phyloP scores from a whole-genome alignment of 2,113 vertebrate genomes.

The Athene noctua region DNA sequence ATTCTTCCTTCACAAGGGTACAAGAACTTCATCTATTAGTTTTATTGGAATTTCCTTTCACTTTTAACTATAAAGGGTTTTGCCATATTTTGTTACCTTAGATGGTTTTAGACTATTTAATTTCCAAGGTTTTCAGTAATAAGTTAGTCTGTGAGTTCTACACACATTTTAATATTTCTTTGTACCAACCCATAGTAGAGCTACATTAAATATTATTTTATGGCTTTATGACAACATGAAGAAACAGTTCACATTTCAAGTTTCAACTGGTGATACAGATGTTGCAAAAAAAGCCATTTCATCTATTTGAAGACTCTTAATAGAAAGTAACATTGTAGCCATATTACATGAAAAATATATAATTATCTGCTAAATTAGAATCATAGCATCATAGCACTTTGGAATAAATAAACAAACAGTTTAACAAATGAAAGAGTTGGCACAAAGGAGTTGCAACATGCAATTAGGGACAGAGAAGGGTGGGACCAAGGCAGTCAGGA shows the following conservation, averaged over 20 bases:
- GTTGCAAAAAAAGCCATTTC: neutral
- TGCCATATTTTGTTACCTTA: neutral
- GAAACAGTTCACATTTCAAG: neutral
- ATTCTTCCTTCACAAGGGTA: neutral
- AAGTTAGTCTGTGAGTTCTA: neutral
- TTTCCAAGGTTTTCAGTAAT: neutral
- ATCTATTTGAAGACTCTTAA: neutral
- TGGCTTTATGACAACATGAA: neutral
- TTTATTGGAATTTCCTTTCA: neutral
- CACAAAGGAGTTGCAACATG: neutral
- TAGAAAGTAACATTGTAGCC: neutral
- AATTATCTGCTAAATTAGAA: neutral
- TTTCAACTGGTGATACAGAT: neutral
- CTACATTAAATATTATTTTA: neutral
- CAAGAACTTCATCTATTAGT: neutral
- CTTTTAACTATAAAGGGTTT: neutral
- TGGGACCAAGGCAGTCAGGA: neutral
- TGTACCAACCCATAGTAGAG: neutral
- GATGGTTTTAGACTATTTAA: neutral
- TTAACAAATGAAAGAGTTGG: neutral
- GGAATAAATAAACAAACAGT: neutral
- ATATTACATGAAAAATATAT: neutral
- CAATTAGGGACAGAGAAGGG: neutral
- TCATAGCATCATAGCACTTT: neutral
- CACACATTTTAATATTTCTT: neutral